Conservation (phyloP, 2,113 vertebrate genomes). For the Mesoclemmys tuberculata region DNA sequence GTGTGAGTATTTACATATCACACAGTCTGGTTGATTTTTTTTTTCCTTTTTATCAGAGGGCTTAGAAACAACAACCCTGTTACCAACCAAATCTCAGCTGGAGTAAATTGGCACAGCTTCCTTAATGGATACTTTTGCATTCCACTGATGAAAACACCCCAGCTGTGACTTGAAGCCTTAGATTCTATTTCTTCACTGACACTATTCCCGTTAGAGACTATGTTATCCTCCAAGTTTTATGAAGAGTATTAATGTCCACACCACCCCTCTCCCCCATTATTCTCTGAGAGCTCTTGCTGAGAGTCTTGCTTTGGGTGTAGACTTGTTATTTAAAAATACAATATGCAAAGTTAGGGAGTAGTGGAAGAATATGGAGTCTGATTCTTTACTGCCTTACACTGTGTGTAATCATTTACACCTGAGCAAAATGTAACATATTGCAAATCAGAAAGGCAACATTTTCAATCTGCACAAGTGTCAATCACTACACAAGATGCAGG, state of each 20-base stretch:
- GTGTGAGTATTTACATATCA: neutral
- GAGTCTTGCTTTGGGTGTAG: neutral
- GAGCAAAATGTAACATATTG: neutral
- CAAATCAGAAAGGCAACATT: neutral
- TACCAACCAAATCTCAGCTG: neutral
- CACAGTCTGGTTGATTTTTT: neutral
- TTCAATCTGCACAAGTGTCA: neutral
- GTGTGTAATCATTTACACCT: neutral
- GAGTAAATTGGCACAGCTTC: neutral
- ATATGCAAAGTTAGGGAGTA: neutral
- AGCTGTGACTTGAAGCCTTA: neutral
- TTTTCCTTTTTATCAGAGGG: neutral
- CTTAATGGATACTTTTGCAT: neutral
- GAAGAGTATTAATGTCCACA: rapidly evolving
- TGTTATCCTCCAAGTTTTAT: rapidly evolving
- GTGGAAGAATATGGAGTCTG: neutral
- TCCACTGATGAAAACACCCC: neutral
- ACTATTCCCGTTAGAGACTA: rapidly evolving
- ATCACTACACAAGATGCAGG: neutral
- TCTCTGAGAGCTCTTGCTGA: neutral
- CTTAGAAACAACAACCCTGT: neutral
- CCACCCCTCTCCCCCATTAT: neutral
- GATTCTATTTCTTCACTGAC: neutral
- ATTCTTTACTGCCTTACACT: neutral
- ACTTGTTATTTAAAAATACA: neutral